Conservation (phyloP, 1,140 invertebrate species). For the Nephotettix cincticeps region DNA sequence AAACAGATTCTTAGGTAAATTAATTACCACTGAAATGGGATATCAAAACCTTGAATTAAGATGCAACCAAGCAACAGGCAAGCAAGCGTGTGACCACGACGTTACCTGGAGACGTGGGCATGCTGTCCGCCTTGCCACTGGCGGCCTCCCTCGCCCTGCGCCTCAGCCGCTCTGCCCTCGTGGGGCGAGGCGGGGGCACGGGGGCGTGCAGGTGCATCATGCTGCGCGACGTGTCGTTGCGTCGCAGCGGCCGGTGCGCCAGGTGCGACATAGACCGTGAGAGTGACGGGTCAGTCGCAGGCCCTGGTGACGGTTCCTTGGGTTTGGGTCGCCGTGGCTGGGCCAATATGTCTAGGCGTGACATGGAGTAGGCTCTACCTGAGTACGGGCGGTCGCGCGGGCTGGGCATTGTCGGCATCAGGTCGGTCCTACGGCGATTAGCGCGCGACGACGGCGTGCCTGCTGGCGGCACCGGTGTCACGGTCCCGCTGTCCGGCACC, state of each 20-base stretch:
- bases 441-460: slow-evolving; percentile 37
- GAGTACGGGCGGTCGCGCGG: slow-evolving; percentile 52
- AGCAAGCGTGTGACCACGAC: slow-evolving; percentile 36
- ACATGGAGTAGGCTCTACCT: slow-evolving; percentile 84
- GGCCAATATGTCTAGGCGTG: slow-evolving; percentile 80
- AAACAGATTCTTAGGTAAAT: too few relatives aligned
- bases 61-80: neutral
- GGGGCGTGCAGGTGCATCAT: slow-evolving; percentile 50
- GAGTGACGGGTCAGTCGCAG: slow-evolving; percentile 41
- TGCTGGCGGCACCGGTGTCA: slow-evolving; percentile 1
- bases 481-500: neutral
- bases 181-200: slow-evolving; percentile 50
- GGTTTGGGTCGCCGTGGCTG: slow-evolving; percentile 62
- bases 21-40: too few relatives aligned
- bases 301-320: slow-evolving; percentile 45
- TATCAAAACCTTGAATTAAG: too few relatives aligned
- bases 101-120: slow-evolving; percentile 48
- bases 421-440: slow-evolving; percentile 78
- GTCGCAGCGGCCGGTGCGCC: slow-evolving; percentile 44
- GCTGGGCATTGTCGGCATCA: slow-evolving; percentile 85
- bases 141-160: slow-evolving; percentile 52
- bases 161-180: slow-evolving; percentile 55
- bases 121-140: slow-evolving; percentile 38
- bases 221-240: slow-evolving; percentile 54
- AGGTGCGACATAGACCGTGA: slow-evolving; percentile 46